Evolutionary conservation across 2,797 vertebrate species (phyloP), one percentile per base, ranked within the genome.

Genomic region (Poeciliopsis turneri): DNA sequence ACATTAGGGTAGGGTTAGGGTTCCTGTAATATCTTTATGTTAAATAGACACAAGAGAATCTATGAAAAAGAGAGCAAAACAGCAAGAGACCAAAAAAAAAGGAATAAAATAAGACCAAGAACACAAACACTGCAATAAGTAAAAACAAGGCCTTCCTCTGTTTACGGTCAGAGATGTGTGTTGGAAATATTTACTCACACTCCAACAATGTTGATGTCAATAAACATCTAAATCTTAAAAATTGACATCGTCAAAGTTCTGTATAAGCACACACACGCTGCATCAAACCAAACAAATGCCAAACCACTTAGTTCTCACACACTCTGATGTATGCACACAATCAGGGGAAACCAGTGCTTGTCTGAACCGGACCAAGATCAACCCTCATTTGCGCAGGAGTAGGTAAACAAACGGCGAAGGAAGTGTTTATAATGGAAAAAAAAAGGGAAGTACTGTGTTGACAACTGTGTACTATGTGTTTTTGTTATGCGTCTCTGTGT

Each of bases 131-230:
- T 79, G 64, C 81, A 84, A 90, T 90, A 87, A 83, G 80, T 78
- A 84, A 89, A 92, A 92, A 91, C 89, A 91, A 85, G 89, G 55
- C 53, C 82, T 90, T 91, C 87, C 92, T 88, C 82, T 88, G 83
- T 91, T 91, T 90, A 79, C 77, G 72, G 71, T 33, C 77, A 72
- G 68, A 86, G 69, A 87, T 78, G 83, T 79, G 72, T 41, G 83
- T 86, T 88, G 78, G 82, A 91, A 92, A 88, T 80, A 81, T 90
- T 88, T 84, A 88, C 76, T 85, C 74, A 30, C 81, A 84, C 82
- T 78, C 72, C 74, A 84, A 86, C 80, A 87, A 84, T 76, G 36
- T 80, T 77, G 85, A 86, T 80, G 84, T 90, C 82, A 74, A 71
- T 81, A 74, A 83, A 89, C 77, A 70, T 78, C 81, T 78, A 83